These are phyloP conservation scores for Solenodon paradoxus DNA, from an alignment of 2,113 vertebrate species.

Conservation along the genomic window DNA sequence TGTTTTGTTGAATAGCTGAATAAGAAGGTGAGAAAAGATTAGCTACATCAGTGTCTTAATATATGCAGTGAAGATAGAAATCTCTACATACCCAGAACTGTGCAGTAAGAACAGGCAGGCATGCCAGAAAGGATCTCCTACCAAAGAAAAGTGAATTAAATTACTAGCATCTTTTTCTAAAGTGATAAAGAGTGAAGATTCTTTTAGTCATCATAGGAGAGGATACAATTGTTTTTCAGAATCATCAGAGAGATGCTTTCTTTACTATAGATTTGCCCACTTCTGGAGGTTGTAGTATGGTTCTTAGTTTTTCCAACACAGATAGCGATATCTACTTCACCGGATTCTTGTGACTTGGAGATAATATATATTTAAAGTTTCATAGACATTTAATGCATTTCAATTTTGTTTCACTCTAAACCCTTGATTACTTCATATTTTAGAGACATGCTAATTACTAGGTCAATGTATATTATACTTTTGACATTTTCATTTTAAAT, in stretches of 20 bases:
- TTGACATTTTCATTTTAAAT: background rate
- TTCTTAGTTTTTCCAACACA: background rate
- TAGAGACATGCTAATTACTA: background rate
- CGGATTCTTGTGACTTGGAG: background rate
- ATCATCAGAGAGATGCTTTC: background rate
- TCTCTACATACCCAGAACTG: background rate
- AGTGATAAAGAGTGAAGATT: background rate
- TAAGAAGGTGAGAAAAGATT: background rate
- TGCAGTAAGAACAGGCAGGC: background rate
- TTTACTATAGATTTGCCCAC: background rate
- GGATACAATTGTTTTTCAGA: background rate
- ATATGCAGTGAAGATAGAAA: background rate
- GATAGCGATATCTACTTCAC: background rate
- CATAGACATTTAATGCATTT: background rate
- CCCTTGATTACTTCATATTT: background rate
- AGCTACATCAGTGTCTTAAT: rapidly evolving
- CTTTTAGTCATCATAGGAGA: background rate
- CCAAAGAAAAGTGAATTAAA: background rate
- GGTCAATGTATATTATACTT: background rate
- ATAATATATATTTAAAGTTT: background rate
- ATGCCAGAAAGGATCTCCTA: background rate
- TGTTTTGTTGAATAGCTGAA: background rate
- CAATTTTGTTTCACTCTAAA: background rate
- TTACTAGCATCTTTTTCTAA: background rate
- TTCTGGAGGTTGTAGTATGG: background rate